phyloP scores from a whole-genome alignment of 2,797 vertebrate genomes.

The Dryobates pubescens region DNA sequence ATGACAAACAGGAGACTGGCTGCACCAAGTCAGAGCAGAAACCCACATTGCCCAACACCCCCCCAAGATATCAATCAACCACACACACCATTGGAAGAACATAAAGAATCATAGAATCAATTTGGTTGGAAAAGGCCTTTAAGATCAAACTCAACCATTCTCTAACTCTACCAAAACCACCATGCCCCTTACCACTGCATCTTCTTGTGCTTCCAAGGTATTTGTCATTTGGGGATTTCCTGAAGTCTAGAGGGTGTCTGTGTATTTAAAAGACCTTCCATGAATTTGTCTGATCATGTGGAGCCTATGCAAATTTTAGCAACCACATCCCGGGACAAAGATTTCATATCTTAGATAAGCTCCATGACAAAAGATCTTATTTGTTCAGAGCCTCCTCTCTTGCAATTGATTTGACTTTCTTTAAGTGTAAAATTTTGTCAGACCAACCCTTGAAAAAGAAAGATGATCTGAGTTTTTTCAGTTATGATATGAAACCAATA shows the following conservation, averaged over 20 bases:
- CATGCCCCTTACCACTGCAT: too few relatives aligned
- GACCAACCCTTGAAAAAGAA: not conserved
- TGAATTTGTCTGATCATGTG: not conserved
- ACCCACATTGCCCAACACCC: not conserved
- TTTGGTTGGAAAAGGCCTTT: too few relatives aligned
- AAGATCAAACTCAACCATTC: too few relatives aligned
- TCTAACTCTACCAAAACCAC: too few relatives aligned
- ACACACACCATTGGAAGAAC: not conserved
- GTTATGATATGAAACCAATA: not conserved
- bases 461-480: not conserved
- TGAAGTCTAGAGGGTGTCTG: not conserved
- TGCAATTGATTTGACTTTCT: not conserved
- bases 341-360: not conserved
- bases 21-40: not conserved
- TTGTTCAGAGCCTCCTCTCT: slow-evolving; percentile 1
- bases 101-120: not conserved
- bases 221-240: not conserved
- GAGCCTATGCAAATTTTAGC: slow-evolving; percentile 4
- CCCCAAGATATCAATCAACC: not conserved
- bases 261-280: not conserved
- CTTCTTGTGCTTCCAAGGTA: not conserved
- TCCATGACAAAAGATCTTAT: not conserved
- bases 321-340: not conserved
- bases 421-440: not conserved
- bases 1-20: not conserved